phyloP scores from a whole-genome alignment of 2,888 invertebrate genomes.

The Troilus luridus region DNA sequence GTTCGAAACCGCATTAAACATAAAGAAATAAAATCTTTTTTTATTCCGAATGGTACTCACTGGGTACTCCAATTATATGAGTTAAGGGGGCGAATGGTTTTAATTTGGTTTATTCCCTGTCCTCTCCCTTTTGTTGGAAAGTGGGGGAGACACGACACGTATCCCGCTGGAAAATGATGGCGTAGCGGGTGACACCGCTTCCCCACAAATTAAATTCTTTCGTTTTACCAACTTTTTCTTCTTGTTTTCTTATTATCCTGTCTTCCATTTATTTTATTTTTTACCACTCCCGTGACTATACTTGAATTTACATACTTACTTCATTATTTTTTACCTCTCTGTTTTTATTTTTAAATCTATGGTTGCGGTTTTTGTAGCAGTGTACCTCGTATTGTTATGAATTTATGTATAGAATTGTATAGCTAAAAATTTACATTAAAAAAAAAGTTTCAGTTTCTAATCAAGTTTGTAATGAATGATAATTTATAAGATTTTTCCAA shows the following conservation, averaged over 20 bases:
- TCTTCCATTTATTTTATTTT: slow-evolving; percentile 43
- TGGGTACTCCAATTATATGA: background rate
- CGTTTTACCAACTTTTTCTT: slow-evolving; percentile 38
- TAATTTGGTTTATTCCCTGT: slow-evolving; percentile 12
- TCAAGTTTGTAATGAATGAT: no score
- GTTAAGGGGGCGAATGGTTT: slow-evolving; percentile 41
- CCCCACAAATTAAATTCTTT: slow-evolving; percentile 39
- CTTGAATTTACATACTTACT: slow-evolving; percentile 35
- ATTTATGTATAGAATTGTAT: background rate
- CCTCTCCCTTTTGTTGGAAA: slow-evolving; percentile 31
- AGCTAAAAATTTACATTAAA: background rate
- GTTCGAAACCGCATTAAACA: background rate
- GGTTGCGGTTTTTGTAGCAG: background rate
- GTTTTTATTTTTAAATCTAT: background rate
- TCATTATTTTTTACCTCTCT: background rate
- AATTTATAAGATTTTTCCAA: no score
- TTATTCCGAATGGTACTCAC: background rate
- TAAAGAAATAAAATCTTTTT: background rate
- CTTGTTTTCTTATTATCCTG: slow-evolving; percentile 2
- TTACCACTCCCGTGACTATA: slow-evolving; percentile 2
- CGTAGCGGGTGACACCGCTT: slow-evolving; percentile 4
- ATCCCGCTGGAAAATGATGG: slow-evolving; percentile 13
- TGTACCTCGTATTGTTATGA: background rate
- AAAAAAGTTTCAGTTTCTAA: background rate
- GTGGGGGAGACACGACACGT: slow-evolving; percentile 18